Evolutionary conservation across 2,888 invertebrate genomes (phyloP), one percentile per base, ranked within the genome.

Genomic region (Drosophila macrospina): DNA sequence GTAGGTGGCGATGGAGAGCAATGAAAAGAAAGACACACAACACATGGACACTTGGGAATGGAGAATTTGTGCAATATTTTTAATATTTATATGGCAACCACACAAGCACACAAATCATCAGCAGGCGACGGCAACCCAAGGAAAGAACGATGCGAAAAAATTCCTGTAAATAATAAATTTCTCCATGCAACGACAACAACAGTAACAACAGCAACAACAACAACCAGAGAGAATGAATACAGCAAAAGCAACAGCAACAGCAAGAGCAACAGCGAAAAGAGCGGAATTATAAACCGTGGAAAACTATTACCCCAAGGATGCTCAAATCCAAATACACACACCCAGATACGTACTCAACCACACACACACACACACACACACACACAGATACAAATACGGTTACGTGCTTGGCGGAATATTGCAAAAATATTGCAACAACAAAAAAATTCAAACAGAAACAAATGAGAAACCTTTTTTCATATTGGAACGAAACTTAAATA

Each of bases 281-380:
- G 78, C 86, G 78, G 84, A 85, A 88, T 85, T 85, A 85, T 85
- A 85, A 85, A 88, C 88, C 88, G 86, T 85, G 88, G 88, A 88
- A 85, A 84, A 84, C 84, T 84, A 84, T 84, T 84, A 84, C 86
- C 86, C 84, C 88, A 88, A 84, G 84, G 84, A 84, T 84, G 78
- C 83, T 87, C 84, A 84, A 87, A 84, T 88, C 83, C 86, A 80
- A 76, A 83, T 69, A 77, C 62, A 74, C 54, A 69, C 62, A 75
- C 55, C 50, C 45, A 62, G 51, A 44, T 32, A 42, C 61, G 7
- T 15, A 60, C 11, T 45, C 30, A 26, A 45, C 16, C 32, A 37
- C 15, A 45, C 47, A 51, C 52, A 54, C 13, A 28, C 59, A 16
- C 41, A 63, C 44, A 65, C 32, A 51, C 60, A 48, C 16, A 42